Evolutionary conservation across 2,888 invertebrate genomes (phyloP).

Genomic region (Drosophila emarginata): DNA sequence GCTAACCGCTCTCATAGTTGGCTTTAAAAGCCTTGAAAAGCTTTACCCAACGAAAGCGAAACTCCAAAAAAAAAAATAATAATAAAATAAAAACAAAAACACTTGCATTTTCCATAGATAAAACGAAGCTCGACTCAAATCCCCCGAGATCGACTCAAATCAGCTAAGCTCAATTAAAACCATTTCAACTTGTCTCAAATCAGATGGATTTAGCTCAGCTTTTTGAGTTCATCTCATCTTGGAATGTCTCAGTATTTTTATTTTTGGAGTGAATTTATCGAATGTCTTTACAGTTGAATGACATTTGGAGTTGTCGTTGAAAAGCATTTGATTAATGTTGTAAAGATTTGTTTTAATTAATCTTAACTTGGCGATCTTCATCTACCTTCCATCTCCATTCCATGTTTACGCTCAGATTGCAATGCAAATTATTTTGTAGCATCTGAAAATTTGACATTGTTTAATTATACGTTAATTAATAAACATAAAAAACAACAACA

Average conservation of each 20-base stretch:
- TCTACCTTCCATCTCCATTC: background rate
- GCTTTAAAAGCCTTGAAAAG: constrained; percentile 65
- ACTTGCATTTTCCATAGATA: constrained; percentile 71
- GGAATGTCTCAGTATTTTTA: background rate
- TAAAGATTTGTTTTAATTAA: constrained; percentile 64
- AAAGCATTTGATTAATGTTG: constrained; percentile 68
- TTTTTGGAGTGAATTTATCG: background rate
- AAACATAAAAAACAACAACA: constrained; percentile 21
- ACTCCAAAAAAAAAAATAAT: background rate
- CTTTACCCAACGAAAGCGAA: constrained; percentile 77
- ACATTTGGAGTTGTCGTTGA: constrained; percentile 58
- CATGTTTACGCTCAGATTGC: constrained; percentile 2
- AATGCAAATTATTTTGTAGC: constrained; percentile 30
- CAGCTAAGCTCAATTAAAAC: constrained; percentile 34
- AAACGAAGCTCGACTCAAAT: constrained; percentile 8
- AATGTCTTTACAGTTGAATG: constrained; percentile 57
- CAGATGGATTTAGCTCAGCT: constrained; percentile 32
- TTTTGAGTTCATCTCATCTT: constrained; percentile 31
- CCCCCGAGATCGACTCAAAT: constrained; percentile 12
- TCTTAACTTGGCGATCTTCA: constrained; percentile 54
- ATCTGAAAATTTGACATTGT: constrained; percentile 55
- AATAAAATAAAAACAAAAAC: constrained; percentile 58
- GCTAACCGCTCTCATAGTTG: constrained; percentile 28
- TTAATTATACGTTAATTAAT: constrained; percentile 49
- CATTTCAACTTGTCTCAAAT: constrained; percentile 7